Evolutionary conservation across 2,888 invertebrate species (phyloP).

Genomic region (Protula sp.): DNA sequence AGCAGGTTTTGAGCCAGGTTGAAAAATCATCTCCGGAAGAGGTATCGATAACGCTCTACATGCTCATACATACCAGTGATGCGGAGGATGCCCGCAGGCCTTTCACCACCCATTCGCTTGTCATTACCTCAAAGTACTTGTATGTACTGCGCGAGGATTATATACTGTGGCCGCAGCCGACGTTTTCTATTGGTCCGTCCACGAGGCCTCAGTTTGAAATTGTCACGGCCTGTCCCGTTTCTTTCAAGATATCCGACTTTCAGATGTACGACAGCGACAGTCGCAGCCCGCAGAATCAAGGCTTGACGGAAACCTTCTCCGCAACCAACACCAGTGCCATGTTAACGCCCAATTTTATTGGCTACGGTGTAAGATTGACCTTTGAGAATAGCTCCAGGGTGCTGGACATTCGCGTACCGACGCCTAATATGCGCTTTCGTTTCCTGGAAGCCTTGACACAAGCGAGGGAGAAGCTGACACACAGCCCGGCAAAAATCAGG

Average conservation of each 20-base stretch:
- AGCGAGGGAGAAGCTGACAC: slow-evolving; percentile 9
- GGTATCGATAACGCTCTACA: slow-evolving; percentile 18
- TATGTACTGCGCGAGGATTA: slow-evolving; percentile 38
- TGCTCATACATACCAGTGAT: slow-evolving; percentile 25
- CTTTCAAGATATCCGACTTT: slow-evolving; percentile 36
- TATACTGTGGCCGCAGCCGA: slow-evolving; percentile 38
- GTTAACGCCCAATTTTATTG: slow-evolving; percentile 17
- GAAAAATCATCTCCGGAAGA: slow-evolving; percentile 9
- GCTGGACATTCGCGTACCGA: slow-evolving; percentile 22
- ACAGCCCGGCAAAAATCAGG: slow-evolving; percentile 5
- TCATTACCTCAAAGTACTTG: slow-evolving; percentile 39
- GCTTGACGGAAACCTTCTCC: slow-evolving; percentile 7
- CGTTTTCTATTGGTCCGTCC: slow-evolving; percentile 35
- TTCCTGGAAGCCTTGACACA: slow-evolving; percentile 19
- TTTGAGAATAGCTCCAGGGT: slow-evolving; percentile 16
- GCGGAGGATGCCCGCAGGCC: not conserved
- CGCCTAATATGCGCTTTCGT: slow-evolving; percentile 18
- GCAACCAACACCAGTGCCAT: slow-evolving; percentile 6
- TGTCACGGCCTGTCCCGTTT: slow-evolving; percentile 38
- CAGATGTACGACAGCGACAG: slow-evolving; percentile 30
- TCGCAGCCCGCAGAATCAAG: slow-evolving; percentile 3
- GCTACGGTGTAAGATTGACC: slow-evolving; percentile 21
- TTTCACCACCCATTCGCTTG: slow-evolving; percentile 16
- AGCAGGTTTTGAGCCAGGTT: slow-evolving; percentile 9
- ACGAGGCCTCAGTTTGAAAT: slow-evolving; percentile 31